A percentile compares a stretch with the other conserved stretches of the same genome.
These are phyloP conservation scores for Leucoraja ocellata DNA, from an alignment of 2,797 vertebrate genomes.

Conservation along the genomic window DNA sequence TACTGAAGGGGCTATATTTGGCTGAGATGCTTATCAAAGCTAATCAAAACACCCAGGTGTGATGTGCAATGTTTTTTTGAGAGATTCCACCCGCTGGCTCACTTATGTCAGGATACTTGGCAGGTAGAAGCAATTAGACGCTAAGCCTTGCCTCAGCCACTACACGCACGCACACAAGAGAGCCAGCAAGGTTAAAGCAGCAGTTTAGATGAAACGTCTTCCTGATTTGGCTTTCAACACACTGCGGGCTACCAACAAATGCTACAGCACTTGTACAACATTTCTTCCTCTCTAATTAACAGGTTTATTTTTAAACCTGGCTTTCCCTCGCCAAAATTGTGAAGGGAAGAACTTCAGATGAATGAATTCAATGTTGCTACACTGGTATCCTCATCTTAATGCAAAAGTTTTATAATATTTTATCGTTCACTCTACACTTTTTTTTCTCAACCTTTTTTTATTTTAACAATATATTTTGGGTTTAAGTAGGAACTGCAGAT, in stretches of 20 bases:
- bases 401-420: neutral
- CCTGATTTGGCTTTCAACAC: neutral
- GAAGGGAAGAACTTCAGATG: neutral
- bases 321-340: neutral
- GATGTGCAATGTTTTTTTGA: neutral
- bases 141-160: neutral
- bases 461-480: neutral
- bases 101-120: neutral
- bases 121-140: neutral
- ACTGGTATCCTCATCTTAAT: neutral
- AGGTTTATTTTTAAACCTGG: neutral
- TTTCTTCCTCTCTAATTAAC: neutral
- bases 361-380: neutral
- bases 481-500: too few species aligned
- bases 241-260: neutral
- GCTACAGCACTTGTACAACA: neutral
- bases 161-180: neutral
- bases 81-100: neutral
- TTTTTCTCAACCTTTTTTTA: neutral
- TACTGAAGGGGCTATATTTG: neutral
- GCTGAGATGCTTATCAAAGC: neutral
- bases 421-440: neutral
- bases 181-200: neutral
- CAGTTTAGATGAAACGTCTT: neutral
- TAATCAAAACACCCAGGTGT: constrained; percentile 2